Evolutionary conservation across 1,140 invertebrate species (phyloP), one percentile per base, ranked within the genome.

Genomic region (Drosophila tani): DNA sequence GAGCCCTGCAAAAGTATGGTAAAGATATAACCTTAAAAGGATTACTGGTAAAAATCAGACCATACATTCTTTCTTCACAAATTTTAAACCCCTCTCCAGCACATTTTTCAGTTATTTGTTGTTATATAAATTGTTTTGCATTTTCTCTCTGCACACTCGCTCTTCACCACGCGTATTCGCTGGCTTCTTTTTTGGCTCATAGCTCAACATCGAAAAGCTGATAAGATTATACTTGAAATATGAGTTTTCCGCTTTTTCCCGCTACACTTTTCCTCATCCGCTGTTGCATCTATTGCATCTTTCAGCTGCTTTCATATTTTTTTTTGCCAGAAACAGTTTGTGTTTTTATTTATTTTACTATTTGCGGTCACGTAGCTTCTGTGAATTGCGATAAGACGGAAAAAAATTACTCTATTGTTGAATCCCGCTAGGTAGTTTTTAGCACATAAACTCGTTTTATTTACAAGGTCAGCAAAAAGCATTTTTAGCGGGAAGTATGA

Each of bases 211-310:
- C 56, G 82, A 75, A 85, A 79, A 85, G 78, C 74, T 85, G 82
- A 85, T 85, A 85, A 85, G 82, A 81, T 85, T 85, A 85, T 78
- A 78, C 68, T 82, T 85, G 78, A 85, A 78, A 86, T 85, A 85
- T 85, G 82, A 74, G 57, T 77, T 81, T 77, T 46, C 65, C 66
- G 57, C 65, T 50, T 41, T 32, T 35, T 21, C 38, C 21, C 29
- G 12, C 17, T 19, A 9, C 43, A 6, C 32, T 17, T 41, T 19
- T 38, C 17, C 47, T 9, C 29, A 57, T 49, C 11, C 45, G 32
- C 12, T 7, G 32, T 24, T 50, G 40, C 11, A 32, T 53, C 59
- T 35, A 41, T 46, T 43, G 24, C 49, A 45, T 43, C 60, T 64
- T 53, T 53, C 43, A 24, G 38, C 40, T 50, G 27, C 21, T 58